Conservation (phyloP, 2,113 vertebrate species). For the Cyphomyrus plagiostoma region DNA sequence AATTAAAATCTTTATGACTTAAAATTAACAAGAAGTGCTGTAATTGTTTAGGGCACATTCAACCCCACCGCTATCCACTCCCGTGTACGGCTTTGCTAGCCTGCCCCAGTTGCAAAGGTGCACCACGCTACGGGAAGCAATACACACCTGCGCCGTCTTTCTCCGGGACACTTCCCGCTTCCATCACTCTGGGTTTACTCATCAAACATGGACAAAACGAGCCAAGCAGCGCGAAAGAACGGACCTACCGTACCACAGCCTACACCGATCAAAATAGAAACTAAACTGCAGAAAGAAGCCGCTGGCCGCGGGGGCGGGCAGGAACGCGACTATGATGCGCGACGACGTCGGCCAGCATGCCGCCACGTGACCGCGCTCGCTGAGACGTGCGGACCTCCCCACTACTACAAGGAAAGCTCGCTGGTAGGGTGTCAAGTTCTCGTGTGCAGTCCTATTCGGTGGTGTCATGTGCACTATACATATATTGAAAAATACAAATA, state of each 20-base stretch:
- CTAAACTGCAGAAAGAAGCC: not conserved
- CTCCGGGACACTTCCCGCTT: not conserved
- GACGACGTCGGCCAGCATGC: not conserved
- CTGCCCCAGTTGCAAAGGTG: not conserved
- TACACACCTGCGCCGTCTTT: not conserved
- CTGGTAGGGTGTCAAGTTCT: not conserved
- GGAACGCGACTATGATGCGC: not conserved
- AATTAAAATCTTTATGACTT: not conserved
- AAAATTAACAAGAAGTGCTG: not conserved
- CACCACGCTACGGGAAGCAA: not conserved
- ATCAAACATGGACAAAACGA: too few species aligned
- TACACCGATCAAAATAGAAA: not conserved
- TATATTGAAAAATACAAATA: not conserved
- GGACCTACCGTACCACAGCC: too few species aligned
- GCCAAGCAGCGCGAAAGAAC: not conserved
- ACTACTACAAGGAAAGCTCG: not conserved
- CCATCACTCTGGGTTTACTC: not conserved
- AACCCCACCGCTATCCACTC: not conserved
- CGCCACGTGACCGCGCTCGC: not conserved
- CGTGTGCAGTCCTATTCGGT: not conserved
- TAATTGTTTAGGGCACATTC: not conserved
- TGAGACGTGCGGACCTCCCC: not conserved
- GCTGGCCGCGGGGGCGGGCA: not conserved
- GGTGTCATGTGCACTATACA: not conserved
- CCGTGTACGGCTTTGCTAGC: not conserved